A percentile compares a stretch with the other conserved stretches of the same genome.
Evolutionary conservation across 2,888 invertebrate species (phyloP).

Genomic region (Agonopterix alstromeriana): DNA sequence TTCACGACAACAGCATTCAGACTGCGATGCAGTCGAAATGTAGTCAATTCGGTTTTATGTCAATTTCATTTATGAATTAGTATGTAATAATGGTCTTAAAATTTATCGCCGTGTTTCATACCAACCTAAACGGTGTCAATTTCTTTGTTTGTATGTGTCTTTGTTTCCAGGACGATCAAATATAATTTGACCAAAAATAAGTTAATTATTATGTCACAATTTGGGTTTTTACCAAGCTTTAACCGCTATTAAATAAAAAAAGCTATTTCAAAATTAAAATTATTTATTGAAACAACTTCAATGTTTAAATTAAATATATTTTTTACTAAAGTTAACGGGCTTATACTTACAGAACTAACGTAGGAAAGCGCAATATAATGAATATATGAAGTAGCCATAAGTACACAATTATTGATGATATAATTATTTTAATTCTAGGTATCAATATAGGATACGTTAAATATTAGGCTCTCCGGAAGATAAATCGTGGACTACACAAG

Average conservation of each 20-base stretch:
- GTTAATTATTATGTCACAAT: no score
- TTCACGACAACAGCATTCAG: no score
- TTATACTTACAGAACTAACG: constrained; percentile 54
- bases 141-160: no score
- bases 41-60: no score
- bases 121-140: no score
- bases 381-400: constrained; percentile 61
- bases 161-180: no score
- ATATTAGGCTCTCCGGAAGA: constrained; percentile 48
- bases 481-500: constrained; percentile 35
- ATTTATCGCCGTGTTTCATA: no score
- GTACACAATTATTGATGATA: constrained; percentile 40
- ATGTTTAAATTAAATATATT: constrained; percentile 63
- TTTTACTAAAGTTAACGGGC: constrained; percentile 66
- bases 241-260: constrained; percentile 14
- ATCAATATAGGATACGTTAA: constrained; percentile 59
- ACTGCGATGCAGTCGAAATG: no score
- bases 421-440: constrained; percentile 42
- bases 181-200: no score
- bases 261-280: constrained; percentile 59
- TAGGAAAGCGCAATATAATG: constrained; percentile 60
- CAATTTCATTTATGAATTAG: no score
- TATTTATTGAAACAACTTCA: constrained; percentile 74
- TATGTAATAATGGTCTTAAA: no score
- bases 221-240: no score